phyloP scores from a whole-genome alignment of 2,797 vertebrate genomes.

The Periparus ater region DNA sequence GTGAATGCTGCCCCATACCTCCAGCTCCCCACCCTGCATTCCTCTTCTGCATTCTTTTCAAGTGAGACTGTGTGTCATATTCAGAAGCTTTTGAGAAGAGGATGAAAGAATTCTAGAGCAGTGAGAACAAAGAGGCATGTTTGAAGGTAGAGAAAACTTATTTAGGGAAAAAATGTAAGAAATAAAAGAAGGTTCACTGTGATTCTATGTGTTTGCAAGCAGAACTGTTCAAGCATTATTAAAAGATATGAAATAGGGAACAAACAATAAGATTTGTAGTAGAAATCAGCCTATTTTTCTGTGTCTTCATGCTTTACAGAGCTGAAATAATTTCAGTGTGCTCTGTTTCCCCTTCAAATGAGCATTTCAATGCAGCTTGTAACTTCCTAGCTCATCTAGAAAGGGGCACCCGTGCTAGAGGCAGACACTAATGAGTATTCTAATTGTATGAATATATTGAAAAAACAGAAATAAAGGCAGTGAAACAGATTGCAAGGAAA shows the following conservation, averaged over 20 bases:
- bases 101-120: not conserved
- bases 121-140: not conserved
- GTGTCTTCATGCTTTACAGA: not conserved
- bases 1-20: not conserved
- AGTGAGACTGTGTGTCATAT: not conserved
- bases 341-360: not conserved
- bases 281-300: not conserved
- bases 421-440: not conserved
- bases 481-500: not conserved
- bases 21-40: not conserved
- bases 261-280: not conserved
- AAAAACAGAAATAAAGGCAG: not conserved
- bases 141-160: not conserved
- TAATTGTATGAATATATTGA: not conserved
- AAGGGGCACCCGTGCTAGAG: not conserved
- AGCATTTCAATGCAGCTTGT: not conserved
- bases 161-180: not conserved
- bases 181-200: not conserved
- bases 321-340: not conserved
- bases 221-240: not conserved
- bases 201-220: not conserved
- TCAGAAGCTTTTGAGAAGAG: not conserved
- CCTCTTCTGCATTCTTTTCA: not conserved
- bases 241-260: not conserved
- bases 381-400: not conserved